Conservation (phyloP, 2,888 invertebrate species). For the Heterodera filipjevi region DNA sequence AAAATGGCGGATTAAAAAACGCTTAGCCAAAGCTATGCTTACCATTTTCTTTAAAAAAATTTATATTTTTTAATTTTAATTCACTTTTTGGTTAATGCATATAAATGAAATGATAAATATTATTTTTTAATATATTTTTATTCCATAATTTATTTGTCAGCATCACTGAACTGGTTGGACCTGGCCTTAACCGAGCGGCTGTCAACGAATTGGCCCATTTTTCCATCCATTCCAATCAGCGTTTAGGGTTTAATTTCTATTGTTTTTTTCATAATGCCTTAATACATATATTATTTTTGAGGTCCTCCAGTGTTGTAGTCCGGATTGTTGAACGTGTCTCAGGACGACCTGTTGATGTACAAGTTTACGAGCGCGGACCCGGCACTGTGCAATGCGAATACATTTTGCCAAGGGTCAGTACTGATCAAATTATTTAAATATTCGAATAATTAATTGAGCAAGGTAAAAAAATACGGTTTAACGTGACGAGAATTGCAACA, state of each 20-base stretch:
- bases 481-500: too few relatives aligned
- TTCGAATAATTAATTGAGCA: too few relatives aligned
- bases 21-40: too few relatives aligned
- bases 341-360: constrained; percentile 27
- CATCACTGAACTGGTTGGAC: constrained; percentile 63
- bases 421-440: background rate
- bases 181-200: constrained; percentile 68
- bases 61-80: too few relatives aligned
- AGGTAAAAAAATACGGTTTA: too few relatives aligned
- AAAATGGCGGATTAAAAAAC: too few relatives aligned
- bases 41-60: too few relatives aligned
- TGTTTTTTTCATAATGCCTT: too few relatives aligned
- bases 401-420: constrained; percentile 28
- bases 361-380: constrained; percentile 21
- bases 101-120: too few relatives aligned
- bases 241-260: constrained; percentile 5
- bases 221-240: constrained; percentile 71
- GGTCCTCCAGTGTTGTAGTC: constrained; percentile 14
- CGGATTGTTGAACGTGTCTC: constrained; percentile 26
- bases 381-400: constrained; percentile 40
- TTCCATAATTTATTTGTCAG: constrained; percentile 27
- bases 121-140: background rate
- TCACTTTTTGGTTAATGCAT: too few relatives aligned
- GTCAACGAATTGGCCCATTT: constrained; percentile 87
- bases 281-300: too few relatives aligned